Base-by-base conservation (phyloP, 2,888 invertebrate genomes). In the Noctuana brunneofusca region DNA sequence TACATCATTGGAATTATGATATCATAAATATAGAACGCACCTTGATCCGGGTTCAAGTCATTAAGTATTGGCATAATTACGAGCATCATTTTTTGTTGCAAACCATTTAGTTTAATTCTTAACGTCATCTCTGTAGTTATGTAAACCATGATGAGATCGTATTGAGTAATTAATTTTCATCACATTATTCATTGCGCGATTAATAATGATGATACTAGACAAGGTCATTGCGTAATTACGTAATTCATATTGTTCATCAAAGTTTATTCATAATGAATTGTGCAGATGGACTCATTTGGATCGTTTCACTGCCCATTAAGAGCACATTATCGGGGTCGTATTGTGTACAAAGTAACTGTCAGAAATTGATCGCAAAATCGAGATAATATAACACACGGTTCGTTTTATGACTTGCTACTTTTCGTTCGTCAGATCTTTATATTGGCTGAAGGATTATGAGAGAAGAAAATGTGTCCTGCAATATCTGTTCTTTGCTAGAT, bases 181-280 rank as follows among this genome's bases (percentile, higher is more conserved):
- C 48, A 54, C 46, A 60, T 48, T 54, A 59, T 53, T 46, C 41
- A 46, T 54, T 48, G 32, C 46, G 54, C 54, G 16, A 58, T 58
- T 35, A 14, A 53, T 59, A 35, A 46, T 48, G 54, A 18, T 16
- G 46, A 18, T 54, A 54, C 46, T 35, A 4, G 8, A 48, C 46
- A 60, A 60, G 60, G 59, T 60, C 59, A 46, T 12, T 14, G 20
- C 9, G 46, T 35, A 60, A 59, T 53, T 59, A 53, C 53, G 46
- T 59, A 53, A 52, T 8, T 14, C 53, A 24, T 53, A 22, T 30
- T 30, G 14, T 27, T 22, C 18, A 46, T 63, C 14, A 55, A 55
- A 22, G 41, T 41, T 38, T 20, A 16, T 12, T 22, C 35, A 30
- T 41, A 38, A 41, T 48, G n/a, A n/a, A n/a, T n/a, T n/a, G 16